Conservation (phyloP, 1,140 invertebrate species). For the Schlechtendalia chinensis region DNA sequence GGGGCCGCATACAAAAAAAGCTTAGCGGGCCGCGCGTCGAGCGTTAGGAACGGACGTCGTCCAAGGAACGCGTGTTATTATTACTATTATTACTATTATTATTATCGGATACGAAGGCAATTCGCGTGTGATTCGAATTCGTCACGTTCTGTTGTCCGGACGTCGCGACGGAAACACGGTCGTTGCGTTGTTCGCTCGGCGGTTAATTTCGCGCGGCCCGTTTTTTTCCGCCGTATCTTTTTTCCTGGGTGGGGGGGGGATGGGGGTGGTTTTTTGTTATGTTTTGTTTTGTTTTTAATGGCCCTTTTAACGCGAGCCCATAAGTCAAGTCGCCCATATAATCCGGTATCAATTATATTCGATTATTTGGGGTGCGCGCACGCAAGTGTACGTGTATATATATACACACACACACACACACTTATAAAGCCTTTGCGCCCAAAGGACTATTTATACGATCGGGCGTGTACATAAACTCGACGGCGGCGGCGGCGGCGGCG, state of each 20-base stretch:
- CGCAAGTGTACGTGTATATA: not conserved
- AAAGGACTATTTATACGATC: conserved; percentile 26
- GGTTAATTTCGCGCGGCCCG: not conserved
- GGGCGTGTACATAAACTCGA: conserved; percentile 14
- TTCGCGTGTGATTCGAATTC: not conserved
- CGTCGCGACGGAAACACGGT: not conserved
- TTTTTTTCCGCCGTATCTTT: not conserved
- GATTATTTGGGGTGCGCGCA: conserved; percentile 36
- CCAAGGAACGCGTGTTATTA: no score
- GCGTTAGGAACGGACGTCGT: no score
- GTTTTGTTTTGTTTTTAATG: conserved; percentile 35
- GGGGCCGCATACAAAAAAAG: no score
- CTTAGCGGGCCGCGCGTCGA: no score
- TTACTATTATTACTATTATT: no score
- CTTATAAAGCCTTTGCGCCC: conserved; percentile 25
- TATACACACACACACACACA: no score
- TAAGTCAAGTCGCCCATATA: conserved; percentile 47
- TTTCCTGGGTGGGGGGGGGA: no score
- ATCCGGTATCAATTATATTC: conserved; percentile 50
- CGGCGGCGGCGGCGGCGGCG: not conserved
- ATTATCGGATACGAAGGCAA: no score
- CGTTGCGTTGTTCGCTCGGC: not conserved
- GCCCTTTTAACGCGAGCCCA: conserved; percentile 46
- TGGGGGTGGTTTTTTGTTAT: not conserved
- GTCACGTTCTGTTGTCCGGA: not conserved